Percentiles rank a stretch among this genome's conserved stretches.
These are phyloP conservation scores for Tipula vernalis DNA, from an alignment of 2,888 invertebrate species.

Conservation along the genomic window DNA sequence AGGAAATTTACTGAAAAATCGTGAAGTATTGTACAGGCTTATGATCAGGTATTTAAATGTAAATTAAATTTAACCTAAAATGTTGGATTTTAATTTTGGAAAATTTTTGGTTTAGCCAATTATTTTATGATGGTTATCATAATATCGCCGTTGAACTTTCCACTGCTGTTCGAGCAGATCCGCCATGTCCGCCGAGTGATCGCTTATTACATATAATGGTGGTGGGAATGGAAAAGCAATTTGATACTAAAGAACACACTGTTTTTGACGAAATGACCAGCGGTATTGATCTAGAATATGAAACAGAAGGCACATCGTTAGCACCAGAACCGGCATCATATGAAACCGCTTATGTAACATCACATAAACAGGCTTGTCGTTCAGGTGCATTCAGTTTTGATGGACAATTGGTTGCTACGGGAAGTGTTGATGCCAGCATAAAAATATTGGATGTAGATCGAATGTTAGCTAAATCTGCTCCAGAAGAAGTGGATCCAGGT, in stretches of 20 bases:
- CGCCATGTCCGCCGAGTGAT: conserved; percentile 93
- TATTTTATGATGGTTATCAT: conserved; percentile 95
- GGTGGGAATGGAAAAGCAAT: conserved; percentile 46
- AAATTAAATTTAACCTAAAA: conserved; percentile 14
- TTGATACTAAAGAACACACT: conserved; percentile 39
- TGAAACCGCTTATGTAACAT: conserved; percentile 97
- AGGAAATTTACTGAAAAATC: conserved; percentile 72
- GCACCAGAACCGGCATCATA: conserved; percentile 96
- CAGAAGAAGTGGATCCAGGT: conserved; percentile 70
- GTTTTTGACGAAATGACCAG: conserved; percentile 23
- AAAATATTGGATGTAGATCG: conserved; percentile 98
- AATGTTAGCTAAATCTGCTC: conserved; percentile 96
- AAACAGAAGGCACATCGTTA: conserved; percentile 83
- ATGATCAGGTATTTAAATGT: conserved; percentile 67
- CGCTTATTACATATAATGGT: conserved; percentile 74
- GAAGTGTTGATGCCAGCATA: conserved; percentile 96
- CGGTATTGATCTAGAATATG: conserved; percentile 70
- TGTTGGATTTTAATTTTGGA: conserved; percentile 12
- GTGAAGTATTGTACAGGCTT: conserved; percentile 78
- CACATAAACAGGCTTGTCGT: conserved; percentile 92
- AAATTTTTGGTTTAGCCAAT: conserved; percentile 56
- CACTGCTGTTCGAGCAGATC: conserved; percentile 75
- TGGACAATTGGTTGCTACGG: conserved; percentile 93
- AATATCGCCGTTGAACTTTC: conserved; percentile 79
- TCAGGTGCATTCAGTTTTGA: conserved; percentile 93